Percentiles rank a stretch among this genome's conserved stretches.
Conservation (phyloP, 2,888 invertebrate genomes). For the Rhagonycha lutea region DNA sequence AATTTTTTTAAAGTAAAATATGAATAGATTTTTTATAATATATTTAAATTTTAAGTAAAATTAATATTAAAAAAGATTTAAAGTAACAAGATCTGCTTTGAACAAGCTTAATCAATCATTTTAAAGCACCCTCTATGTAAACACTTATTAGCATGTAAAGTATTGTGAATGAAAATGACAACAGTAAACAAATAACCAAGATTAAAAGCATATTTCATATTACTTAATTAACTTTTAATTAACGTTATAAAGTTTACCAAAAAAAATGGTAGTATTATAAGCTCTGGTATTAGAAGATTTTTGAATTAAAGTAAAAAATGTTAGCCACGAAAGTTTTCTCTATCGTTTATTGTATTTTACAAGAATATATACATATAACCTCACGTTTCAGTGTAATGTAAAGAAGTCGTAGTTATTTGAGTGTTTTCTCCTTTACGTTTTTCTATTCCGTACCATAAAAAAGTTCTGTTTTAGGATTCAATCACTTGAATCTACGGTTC, state of each 20-base stretch:
- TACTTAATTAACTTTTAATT: slow-evolving; percentile 2
- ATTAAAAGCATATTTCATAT: neutral
- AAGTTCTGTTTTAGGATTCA: slow-evolving; percentile 2
- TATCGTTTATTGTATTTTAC: neutral
- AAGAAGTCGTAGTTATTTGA: neutral
- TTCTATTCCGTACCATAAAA: neutral
- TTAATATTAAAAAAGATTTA: neutral
- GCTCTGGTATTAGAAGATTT: neutral
- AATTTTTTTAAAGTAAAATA: neutral
- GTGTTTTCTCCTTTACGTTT: slow-evolving; percentile 1
- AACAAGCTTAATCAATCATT: slow-evolving; percentile 2
- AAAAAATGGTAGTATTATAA: neutral
- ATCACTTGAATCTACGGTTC: slow-evolving; percentile 3
- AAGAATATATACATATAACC: neutral
- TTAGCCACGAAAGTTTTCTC: neutral
- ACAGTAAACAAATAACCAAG: neutral
- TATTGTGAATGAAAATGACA: neutral
- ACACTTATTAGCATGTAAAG: neutral
- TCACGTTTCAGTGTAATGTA: slow-evolving; percentile 2
- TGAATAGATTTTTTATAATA: neutral
- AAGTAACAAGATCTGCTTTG: neutral
- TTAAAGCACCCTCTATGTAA: slow-evolving; percentile 1
- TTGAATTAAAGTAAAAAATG: neutral
- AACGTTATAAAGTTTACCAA: neutral
- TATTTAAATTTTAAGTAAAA: neutral